Evolutionary conservation across 2,113 vertebrate species (phyloP).

Genomic region (Rostratula benghalensis): DNA sequence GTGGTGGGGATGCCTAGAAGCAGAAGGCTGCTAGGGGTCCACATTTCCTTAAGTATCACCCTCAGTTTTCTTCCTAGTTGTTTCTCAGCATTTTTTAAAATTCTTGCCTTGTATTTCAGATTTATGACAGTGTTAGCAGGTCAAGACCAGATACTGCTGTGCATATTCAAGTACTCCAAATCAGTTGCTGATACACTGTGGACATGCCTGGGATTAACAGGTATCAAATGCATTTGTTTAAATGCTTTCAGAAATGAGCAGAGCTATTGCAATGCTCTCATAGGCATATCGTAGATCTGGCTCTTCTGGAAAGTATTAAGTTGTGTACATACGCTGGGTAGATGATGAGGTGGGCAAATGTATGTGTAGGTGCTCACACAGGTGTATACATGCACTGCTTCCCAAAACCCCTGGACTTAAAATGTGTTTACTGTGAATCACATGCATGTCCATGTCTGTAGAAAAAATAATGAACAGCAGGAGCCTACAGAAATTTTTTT

Average conservation of each 20-base stretch:
- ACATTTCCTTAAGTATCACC: neutral
- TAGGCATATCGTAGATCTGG: neutral
- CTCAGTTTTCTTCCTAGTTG: neutral
- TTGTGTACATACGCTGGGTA: fast-evolving
- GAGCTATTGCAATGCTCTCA: neutral
- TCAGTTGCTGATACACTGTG: neutral
- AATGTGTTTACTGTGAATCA: neutral
- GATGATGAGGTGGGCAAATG: neutral
- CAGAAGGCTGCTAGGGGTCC: neutral
- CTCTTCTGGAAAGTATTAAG: neutral
- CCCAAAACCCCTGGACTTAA: neutral
- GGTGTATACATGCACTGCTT: neutral
- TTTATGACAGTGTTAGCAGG: neutral
- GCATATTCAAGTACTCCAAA: neutral
- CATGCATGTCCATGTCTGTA: neutral
- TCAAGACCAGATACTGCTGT: neutral
- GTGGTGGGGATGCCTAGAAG: neutral
- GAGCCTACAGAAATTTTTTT: neutral
- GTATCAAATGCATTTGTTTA: neutral
- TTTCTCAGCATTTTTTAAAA: neutral
- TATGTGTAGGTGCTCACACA: neutral
- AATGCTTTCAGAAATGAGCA: neutral
- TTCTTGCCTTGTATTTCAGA: neutral
- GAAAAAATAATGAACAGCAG: neutral
- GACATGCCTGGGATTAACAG: too few species aligned